These are phyloP conservation scores for Poeciliopsis gracilis DNA, from an alignment of 2,797 vertebrate species.

Conservation along the genomic window DNA sequence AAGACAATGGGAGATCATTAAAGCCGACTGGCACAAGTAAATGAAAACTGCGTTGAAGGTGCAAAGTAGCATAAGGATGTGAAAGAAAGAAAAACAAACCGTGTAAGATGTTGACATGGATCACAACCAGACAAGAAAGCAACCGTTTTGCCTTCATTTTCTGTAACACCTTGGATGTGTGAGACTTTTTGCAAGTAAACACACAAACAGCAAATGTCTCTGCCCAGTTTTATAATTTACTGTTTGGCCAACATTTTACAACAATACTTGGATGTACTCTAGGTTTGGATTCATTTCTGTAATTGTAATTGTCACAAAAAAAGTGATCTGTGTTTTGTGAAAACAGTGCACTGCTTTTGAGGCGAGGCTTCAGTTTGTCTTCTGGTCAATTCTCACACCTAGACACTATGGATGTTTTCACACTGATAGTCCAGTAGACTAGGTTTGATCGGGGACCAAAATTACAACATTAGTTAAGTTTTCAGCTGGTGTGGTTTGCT, in stretches of 20 bases:
- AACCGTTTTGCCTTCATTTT: conserved; percentile 4
- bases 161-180: background rate
- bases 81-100: conserved; percentile 11
- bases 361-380: background rate
- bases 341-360: background rate
- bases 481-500: too few relatives aligned
- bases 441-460: too few relatives aligned
- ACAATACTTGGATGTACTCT: background rate
- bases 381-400: conserved; percentile 39
- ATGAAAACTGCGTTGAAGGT: background rate
- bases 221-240: background rate
- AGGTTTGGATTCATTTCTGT: background rate
- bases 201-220: background rate
- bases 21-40: background rate
- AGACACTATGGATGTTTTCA: conserved; percentile 18
- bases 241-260: background rate
- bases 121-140: background rate
- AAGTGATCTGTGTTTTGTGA: background rate
- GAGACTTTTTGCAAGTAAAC: conserved; percentile 3
- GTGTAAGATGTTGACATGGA: background rate
- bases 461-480: too few relatives aligned
- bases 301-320: conserved; percentile 1
- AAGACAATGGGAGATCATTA: background rate
- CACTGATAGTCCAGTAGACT: too few relatives aligned
- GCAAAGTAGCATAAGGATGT: background rate